Evolutionary conservation across 2,113 vertebrate genomes (phyloP).

Genomic region (Struthidea cinerea): DNA sequence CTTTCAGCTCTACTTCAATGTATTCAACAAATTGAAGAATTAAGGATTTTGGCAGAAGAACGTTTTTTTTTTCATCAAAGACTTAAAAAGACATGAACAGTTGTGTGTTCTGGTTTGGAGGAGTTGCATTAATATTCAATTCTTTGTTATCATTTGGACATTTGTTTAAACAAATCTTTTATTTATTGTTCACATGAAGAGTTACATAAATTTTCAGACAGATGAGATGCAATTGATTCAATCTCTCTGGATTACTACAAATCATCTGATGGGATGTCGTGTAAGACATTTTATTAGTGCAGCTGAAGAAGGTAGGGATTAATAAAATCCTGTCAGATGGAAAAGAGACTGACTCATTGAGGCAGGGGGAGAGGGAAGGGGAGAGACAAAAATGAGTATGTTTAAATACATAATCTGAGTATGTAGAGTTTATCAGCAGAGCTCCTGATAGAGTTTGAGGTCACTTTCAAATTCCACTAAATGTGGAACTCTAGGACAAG

Average conservation of each 20-base stretch:
- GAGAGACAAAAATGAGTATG: neutral
- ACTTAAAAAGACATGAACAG: neutral
- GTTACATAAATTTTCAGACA: neutral
- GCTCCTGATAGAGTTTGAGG: neutral
- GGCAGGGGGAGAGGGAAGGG: fast-evolving
- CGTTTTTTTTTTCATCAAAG: neutral
- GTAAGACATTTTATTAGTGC: neutral
- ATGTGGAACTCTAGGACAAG: neutral
- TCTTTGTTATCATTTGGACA: neutral
- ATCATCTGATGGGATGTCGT: neutral
- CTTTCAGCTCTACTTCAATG: neutral
- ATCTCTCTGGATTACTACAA: neutral
- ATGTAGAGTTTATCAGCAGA: neutral
- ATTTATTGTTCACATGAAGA: neutral
- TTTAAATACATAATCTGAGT: neutral
- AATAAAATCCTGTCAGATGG: neutral
- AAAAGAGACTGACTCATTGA: neutral
- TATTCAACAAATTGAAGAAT: neutral
- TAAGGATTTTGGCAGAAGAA: neutral
- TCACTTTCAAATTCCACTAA: neutral
- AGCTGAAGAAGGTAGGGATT: neutral
- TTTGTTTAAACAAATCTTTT: neutral
- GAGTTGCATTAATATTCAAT: neutral
- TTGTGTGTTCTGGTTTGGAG: neutral
- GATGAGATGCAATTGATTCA: neutral